phyloP scores from a whole-genome alignment of 2,113 vertebrate genomes.

The Vidua chalybeata region DNA sequence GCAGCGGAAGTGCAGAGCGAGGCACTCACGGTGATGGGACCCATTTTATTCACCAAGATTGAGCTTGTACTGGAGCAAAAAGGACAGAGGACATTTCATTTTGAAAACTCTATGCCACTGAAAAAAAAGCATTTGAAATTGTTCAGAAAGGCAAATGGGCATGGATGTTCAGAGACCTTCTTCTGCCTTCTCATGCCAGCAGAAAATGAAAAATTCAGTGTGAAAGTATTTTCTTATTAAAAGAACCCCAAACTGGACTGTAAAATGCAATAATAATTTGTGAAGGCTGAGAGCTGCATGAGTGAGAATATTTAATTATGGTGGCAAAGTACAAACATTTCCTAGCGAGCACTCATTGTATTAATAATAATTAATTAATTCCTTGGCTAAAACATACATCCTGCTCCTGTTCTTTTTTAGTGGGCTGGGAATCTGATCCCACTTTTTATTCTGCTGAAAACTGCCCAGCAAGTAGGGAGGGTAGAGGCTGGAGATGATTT shows the following conservation, averaged over 20 bases:
- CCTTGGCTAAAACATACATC: not conserved
- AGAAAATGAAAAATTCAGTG: not conserved
- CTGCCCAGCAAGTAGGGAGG: not conserved
- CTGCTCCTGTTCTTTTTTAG: not conserved
- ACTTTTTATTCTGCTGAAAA: conserved; percentile 23
- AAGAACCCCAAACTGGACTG: not conserved
- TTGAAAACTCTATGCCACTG: not conserved
- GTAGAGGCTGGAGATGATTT: not conserved
- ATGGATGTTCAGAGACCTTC: not conserved
- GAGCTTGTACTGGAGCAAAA: not conserved
- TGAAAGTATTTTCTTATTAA: conserved; percentile 7
- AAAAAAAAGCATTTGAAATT: not conserved
- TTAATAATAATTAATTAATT: conserved; percentile 41
- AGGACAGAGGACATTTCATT: not conserved
- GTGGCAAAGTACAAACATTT: not conserved
- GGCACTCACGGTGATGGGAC: not conserved
- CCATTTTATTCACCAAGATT: not conserved
- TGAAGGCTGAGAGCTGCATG: not conserved
- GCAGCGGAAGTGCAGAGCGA: fast-evolving
- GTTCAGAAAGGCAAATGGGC: not conserved
- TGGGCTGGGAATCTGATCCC: not conserved
- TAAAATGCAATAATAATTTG: not conserved
- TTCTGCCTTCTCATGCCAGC: not conserved
- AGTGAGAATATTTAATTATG: conserved; percentile 19
- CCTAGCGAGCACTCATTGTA: not conserved